Evolutionary conservation across 2,797 vertebrate species (phyloP).

Genomic region (Pipistrellus kuhlii): DNA sequence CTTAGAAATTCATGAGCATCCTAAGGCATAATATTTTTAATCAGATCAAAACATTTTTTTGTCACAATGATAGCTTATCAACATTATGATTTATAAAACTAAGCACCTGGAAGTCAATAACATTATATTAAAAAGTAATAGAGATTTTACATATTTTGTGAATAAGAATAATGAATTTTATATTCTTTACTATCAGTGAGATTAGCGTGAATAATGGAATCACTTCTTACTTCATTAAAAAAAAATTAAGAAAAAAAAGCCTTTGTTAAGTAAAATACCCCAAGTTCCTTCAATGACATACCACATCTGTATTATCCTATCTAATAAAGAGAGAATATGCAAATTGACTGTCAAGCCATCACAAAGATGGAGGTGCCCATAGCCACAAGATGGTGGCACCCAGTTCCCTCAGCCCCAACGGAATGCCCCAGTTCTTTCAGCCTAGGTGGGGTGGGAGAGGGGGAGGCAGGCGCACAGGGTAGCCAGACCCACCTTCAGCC

Average conservation of each 20-base stretch:
- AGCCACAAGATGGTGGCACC: no score
- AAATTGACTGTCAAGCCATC: no score
- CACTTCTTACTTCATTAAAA: background rate
- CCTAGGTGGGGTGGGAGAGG: no score
- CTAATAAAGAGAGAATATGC: no score
- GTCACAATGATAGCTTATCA: background rate
- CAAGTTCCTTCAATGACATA: background rate
- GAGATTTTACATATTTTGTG: constrained; percentile 28
- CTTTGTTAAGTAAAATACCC: constrained; percentile 10
- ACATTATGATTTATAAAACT: constrained; percentile 29
- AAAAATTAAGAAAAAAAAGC: background rate
- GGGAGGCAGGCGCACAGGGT: no score
- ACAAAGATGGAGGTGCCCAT: no score
- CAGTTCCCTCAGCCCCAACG: no score
- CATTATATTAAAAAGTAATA: background rate
- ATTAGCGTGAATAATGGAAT: constrained; percentile 14
- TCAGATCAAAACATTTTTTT: constrained; percentile 56
- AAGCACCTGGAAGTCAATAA: constrained; percentile 22
- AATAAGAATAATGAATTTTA: constrained; percentile 46
- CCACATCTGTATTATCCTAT: background rate
- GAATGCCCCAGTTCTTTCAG: no score
- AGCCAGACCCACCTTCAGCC: no score
- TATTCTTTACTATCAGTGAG: background rate
- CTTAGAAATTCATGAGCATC: constrained; percentile 99
- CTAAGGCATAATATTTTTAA: constrained; percentile 84